Evolutionary conservation across 35 echinoderm and acorn worm species (phyloP), one percentile per base, ranked within the genome.

Genomic region (Ophiothrix spiculata): DNA sequence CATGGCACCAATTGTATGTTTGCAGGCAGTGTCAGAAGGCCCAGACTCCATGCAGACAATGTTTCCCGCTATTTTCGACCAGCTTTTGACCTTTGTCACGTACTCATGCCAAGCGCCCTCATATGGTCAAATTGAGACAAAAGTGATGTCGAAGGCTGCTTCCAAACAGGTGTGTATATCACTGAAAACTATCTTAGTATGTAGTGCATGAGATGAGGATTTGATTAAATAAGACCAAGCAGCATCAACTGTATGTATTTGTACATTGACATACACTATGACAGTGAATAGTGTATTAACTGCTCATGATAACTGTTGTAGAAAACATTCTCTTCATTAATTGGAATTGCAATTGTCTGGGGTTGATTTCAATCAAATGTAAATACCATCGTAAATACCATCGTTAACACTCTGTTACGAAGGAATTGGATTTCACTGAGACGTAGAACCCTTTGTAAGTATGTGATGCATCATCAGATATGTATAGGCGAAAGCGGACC

Each of bases 81-180:
- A 99, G 74, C 92, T 99, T 39, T 73, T 99, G 35, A 99, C 92
- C 32, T 99, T 98, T 80, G 91, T 99, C 29, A 99, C 91, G 8
- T 99, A 94, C 74, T 56, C 96, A 16, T 99, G 96, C 77, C 96
- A 94, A 75, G 82, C 96, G 42, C 96, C 96, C 34, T 91, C 88
- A 10, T 99, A 91, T 84, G 88, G 96, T 29, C 88, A 94, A 33
- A 94, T 99, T 45, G 92, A 99, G 80, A 99, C 96, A 41, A 99
- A 94, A 75, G 89, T 87, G 0, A 63, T 94, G 16, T 82, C 91
- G 23, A 99, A 94, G 41, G 40, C 89, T 21, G 86, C 96, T 0
- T 86, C 89, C 35, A 99, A 94, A 92, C 96, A 99, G 96, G 96
- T 99, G 36, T 25, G 60, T 15, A 12, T 25, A 69, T 77, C n/a